Conservation (phyloP, 2,888 invertebrate genomes). For the Drosophila fulvimacula region DNA sequence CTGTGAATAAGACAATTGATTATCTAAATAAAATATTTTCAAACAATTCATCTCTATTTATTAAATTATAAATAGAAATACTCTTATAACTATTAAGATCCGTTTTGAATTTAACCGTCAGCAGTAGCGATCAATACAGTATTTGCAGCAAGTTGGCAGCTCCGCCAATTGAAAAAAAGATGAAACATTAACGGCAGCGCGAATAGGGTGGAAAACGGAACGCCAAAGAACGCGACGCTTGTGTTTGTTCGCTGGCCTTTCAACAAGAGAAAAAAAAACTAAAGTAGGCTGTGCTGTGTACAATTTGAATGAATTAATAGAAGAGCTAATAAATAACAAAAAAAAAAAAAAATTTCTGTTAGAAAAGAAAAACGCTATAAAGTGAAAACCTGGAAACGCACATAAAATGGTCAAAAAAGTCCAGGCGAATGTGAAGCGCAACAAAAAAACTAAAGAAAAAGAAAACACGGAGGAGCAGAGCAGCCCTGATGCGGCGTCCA, state of each 20-base stretch:
- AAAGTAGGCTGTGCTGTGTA: slow-evolving; percentile 12
- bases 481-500: not conserved
- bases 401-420: slow-evolving; percentile 40
- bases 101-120: not conserved
- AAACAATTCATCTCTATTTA: not conserved
- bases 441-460: slow-evolving; percentile 64
- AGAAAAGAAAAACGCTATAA: slow-evolving; percentile 2
- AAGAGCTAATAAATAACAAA: not conserved
- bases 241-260: slow-evolving; percentile 46
- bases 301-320: slow-evolving; percentile 21
- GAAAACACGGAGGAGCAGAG: slow-evolving; percentile 68
- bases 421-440: slow-evolving; percentile 63
- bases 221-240: slow-evolving; percentile 65
- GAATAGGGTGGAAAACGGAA: slow-evolving; percentile 61
- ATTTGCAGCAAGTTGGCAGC: slow-evolving; percentile 29
- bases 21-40: not conserved
- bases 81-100: too few species aligned
- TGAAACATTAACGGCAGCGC: slow-evolving; percentile 50
- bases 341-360: not conserved
- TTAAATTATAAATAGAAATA: not conserved
- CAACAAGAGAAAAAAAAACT: slow-evolving; percentile 20
- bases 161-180: slow-evolving; percentile 15
- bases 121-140: not conserved
- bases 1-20: not conserved
- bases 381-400: slow-evolving; percentile 16